Conservation (phyloP, 2,888 invertebrate species). For the Diaperis boleti region DNA sequence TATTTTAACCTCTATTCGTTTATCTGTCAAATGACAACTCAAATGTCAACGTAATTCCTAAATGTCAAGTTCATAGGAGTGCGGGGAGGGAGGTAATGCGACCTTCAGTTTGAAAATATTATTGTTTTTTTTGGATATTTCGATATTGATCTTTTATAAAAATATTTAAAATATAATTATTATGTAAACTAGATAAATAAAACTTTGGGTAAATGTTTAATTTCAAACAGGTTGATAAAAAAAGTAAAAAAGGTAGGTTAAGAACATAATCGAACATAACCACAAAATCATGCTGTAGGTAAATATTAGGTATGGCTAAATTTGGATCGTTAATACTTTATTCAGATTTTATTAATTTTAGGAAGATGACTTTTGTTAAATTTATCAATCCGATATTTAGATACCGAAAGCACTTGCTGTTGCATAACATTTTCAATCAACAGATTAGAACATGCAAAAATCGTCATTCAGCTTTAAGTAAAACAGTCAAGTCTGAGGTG, state of each 20-base stretch:
- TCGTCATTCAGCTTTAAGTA: conserved; percentile 12
- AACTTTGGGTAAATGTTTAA: too few relatives aligned
- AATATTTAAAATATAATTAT: not conserved
- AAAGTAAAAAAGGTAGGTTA: too few relatives aligned
- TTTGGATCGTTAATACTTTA: too few relatives aligned
- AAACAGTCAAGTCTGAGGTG: conserved; percentile 50
- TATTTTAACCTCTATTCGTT: conserved; percentile 21
- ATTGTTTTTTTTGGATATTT: not conserved
- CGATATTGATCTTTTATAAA: not conserved
- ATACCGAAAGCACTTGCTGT: conserved; percentile 8
- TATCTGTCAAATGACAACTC: conserved; percentile 39
- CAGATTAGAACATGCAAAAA: conserved; percentile 20
- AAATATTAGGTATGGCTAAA: too few relatives aligned
- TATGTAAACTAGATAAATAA: not conserved
- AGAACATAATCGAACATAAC: too few relatives aligned
- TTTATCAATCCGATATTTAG: conserved; percentile 10
- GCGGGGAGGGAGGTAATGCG: conserved; percentile 13
- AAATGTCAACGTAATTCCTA: too few relatives aligned
- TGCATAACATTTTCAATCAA: not conserved
- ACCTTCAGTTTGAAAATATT: not conserved
- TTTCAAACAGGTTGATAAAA: too few relatives aligned
- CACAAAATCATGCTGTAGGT: too few relatives aligned
- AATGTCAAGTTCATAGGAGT: conserved; percentile 28
- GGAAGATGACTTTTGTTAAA: conserved; percentile 4
- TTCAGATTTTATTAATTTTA: not conserved